These are phyloP conservation scores for Rhaphigaster nebulosa DNA, from an alignment of 2,888 invertebrate species.

Conservation along the genomic window DNA sequence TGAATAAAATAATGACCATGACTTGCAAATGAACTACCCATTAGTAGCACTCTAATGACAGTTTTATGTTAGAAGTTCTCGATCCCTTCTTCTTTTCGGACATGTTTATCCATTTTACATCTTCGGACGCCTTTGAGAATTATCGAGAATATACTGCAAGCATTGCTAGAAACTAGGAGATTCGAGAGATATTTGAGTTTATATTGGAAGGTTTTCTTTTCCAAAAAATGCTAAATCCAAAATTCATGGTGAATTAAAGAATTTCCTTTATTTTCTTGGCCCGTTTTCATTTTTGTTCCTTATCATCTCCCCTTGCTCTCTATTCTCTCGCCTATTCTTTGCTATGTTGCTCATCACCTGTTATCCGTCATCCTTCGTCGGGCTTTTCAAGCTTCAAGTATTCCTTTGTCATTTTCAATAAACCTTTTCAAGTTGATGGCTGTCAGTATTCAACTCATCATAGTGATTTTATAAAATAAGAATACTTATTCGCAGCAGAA, in stretches of 20 bases:
- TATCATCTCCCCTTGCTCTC: background rate
- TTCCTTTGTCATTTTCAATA: background rate
- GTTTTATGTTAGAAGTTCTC: too few relatives aligned
- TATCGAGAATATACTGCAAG: too few relatives aligned
- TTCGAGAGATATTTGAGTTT: too few relatives aligned
- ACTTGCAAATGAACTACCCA: too few relatives aligned
- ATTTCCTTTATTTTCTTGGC: background rate
- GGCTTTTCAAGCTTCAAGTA: constrained; percentile 26
- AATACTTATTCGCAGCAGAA: background rate
- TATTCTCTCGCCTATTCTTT: background rate
- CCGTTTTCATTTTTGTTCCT: background rate
- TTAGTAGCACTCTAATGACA: too few relatives aligned
- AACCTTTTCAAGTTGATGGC: background rate
- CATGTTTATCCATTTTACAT: too few relatives aligned
- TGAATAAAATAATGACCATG: too few relatives aligned
- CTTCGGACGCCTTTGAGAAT: too few relatives aligned
- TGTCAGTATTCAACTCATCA: background rate
- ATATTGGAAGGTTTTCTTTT: background rate
- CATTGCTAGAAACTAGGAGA: too few relatives aligned
- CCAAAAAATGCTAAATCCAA: background rate
- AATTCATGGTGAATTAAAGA: background rate
- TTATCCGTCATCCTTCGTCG: constrained; percentile 34
- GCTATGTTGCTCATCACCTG: background rate
- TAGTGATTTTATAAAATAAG: background rate
- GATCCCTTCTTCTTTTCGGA: too few relatives aligned